Conservation (phyloP, 2,888 invertebrate genomes). For the Phalangium opilio region DNA sequence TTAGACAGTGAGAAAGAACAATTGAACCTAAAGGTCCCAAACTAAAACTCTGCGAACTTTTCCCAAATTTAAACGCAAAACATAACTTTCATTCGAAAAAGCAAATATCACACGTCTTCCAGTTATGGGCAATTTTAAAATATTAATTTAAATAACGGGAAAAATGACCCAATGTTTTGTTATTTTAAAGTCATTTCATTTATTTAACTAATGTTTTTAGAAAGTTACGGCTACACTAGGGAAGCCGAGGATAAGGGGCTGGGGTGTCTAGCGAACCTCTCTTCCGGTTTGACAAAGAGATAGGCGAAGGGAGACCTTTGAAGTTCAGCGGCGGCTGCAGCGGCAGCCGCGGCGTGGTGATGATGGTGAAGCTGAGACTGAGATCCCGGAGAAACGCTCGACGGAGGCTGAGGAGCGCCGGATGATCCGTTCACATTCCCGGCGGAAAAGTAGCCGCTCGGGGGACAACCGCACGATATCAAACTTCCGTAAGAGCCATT, state of each 20-base stretch:
- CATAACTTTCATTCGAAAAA: no score
- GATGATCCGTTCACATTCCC: constrained; percentile 1
- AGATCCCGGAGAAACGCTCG: constrained; percentile 6
- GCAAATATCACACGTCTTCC: no score
- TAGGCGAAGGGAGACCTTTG: constrained; percentile 30
- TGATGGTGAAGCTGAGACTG: not conserved
- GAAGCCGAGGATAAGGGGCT: constrained; percentile 1
- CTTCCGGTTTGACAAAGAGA: constrained; percentile 31
- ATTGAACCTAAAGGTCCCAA: no score
- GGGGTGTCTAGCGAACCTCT: constrained; percentile 23
- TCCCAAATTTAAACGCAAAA: no score
- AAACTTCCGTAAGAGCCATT: constrained; percentile 1
- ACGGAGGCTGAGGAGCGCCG: constrained; percentile 12
- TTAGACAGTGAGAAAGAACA: no score
- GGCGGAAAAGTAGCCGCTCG: constrained; percentile 11
- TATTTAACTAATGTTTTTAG: no score
- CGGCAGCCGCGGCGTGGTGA: constrained; percentile 1
- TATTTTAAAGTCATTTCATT: no score
- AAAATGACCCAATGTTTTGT: no score
- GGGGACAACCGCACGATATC: constrained; percentile 4
- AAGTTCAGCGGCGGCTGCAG: constrained; percentile 23
- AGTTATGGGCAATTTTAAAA: no score
- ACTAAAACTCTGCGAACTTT: no score
- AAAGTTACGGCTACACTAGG: no score
- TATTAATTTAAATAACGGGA: no score